A percentile compares a stretch with the other conserved stretches of the same genome.
Evolutionary conservation across 2,888 invertebrate genomes (phyloP).

Genomic region (Craniophora ligustri): DNA sequence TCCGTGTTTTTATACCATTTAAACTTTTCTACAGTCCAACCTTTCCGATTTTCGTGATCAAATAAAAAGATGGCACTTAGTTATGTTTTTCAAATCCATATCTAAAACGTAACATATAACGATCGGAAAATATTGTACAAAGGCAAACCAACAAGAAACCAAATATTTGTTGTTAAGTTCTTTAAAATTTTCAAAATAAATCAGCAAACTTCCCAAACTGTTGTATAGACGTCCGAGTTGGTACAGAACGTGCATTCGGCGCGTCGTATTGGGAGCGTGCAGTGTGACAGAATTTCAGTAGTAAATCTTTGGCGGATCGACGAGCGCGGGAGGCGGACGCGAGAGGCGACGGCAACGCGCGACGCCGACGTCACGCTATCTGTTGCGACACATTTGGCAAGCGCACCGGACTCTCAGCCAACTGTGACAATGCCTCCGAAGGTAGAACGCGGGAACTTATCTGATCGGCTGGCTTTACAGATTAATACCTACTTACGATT

Average conservation of each 20-base stretch:
- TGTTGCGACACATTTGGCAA: slow-evolving; percentile 86
- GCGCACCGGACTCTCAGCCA: slow-evolving; percentile 73
- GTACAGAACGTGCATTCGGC: slow-evolving; percentile 46
- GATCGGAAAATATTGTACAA: slow-evolving; percentile 36
- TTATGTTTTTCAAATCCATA: too few relatives aligned
- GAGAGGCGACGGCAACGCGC: slow-evolving; percentile 32
- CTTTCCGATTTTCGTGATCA: slow-evolving; percentile 4
- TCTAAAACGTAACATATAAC: slow-evolving; percentile 40
- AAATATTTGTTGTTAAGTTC: slow-evolving; percentile 56
- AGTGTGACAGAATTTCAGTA: slow-evolving; percentile 75
- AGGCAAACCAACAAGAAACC: slow-evolving; percentile 40
- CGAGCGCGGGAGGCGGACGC: slow-evolving; percentile 40
- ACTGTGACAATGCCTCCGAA: slow-evolving; percentile 79
- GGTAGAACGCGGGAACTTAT: slow-evolving; percentile 60
- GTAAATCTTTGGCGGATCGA: slow-evolving; percentile 71
- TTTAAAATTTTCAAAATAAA: slow-evolving; percentile 69
- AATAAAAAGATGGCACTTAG: slow-evolving; percentile 28
- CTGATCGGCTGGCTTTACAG: slow-evolving; percentile 67
- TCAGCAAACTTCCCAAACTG: slow-evolving; percentile 57
- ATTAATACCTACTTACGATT: slow-evolving; percentile 69
- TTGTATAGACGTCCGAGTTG: slow-evolving; percentile 46
- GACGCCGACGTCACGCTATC: slow-evolving; percentile 66
- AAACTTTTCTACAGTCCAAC: slow-evolving; percentile 15
- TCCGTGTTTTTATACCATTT: slow-evolving; percentile 34
- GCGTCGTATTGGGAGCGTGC: slow-evolving; percentile 54